Evolutionary conservation across 1,140 invertebrate genomes (phyloP).

Genomic region (Chlorops oryzae): DNA sequence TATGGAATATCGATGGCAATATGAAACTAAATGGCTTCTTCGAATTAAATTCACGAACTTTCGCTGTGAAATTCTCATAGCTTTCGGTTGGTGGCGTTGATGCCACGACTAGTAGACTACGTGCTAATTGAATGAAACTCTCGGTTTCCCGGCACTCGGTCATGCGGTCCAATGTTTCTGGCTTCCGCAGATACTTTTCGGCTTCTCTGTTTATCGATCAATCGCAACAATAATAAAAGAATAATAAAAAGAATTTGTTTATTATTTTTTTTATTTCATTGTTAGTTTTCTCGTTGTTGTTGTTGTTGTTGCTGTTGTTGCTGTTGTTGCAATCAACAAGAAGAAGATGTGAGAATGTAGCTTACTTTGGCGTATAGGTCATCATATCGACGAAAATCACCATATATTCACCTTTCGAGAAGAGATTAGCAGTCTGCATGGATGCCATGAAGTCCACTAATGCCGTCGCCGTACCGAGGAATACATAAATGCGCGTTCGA

Average conservation of each 20-base stretch:
- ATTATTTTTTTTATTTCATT: too few relatives aligned
- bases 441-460: constrained; percentile 85
- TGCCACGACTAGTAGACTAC: constrained; percentile 78
- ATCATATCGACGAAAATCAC: constrained; percentile 91
- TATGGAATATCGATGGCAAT: constrained; percentile 53
- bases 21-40: constrained; percentile 70
- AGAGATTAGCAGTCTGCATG: constrained; percentile 79
- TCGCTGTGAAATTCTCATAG: constrained; percentile 68
- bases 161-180: constrained; percentile 54
- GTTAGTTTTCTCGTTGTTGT: too few relatives aligned
- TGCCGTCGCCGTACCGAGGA: constrained; percentile 72
- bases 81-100: constrained; percentile 70
- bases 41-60: constrained; percentile 69
- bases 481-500: constrained; percentile 87
- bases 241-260: not conserved
- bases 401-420: constrained; percentile 89
- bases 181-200: constrained; percentile 80
- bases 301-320: too few relatives aligned
- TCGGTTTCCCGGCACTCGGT: constrained; percentile 57
- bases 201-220: too few relatives aligned
- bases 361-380: constrained; percentile 59
- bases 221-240: not conserved
- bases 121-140: constrained; percentile 63
- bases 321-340: too few relatives aligned
- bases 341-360: constrained; percentile 8